These are phyloP conservation scores for Temnopleurus reevesii DNA, from an alignment of 53 echinoderm and acorn worm species.

Conservation along the genomic window DNA sequence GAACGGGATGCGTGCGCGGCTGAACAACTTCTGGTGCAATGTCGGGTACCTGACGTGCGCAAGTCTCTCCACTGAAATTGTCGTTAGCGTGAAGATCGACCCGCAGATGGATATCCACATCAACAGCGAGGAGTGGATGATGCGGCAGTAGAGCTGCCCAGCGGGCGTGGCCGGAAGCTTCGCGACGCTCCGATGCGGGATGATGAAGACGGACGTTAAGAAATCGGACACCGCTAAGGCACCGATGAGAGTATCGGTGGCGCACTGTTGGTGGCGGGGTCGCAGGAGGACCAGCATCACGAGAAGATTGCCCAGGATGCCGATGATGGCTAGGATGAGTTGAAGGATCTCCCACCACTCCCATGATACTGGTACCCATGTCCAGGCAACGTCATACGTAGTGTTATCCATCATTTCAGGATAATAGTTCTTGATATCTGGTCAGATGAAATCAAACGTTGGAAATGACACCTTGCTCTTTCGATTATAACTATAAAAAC, in stretches of 20 bases:
- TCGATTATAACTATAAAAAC: too few species aligned
- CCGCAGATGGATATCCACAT: constrained; percentile 78
- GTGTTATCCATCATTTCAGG: too few species aligned
- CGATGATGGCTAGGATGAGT: constrained; percentile 62
- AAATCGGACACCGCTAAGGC: constrained; percentile 73
- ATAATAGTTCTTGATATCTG: too few species aligned
- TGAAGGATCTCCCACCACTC: constrained; percentile 56
- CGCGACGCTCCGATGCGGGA: constrained; percentile 48
- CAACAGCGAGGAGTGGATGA: constrained; percentile 62
- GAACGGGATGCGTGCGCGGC: not conserved
- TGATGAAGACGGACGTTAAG: constrained; percentile 64
- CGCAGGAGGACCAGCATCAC: constrained; percentile 60
- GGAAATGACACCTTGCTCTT: too few species aligned
- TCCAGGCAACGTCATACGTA: too few species aligned
- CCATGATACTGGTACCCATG: constrained; percentile 46
- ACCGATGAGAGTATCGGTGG: constrained; percentile 71
- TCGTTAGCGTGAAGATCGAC: constrained; percentile 69
- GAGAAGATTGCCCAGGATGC: constrained; percentile 69
- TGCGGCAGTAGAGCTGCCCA: constrained; percentile 66
- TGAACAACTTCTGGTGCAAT: constrained; percentile 55
- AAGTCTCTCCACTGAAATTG: constrained; percentile 66
- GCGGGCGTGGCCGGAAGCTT: constrained; percentile 47
- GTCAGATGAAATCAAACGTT: too few species aligned
- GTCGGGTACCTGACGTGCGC: constrained; percentile 60
- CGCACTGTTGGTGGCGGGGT: not conserved